Evolutionary conservation across 2,797 vertebrate genomes (phyloP).

Genomic region (Orientallactaga sibirica): DNA sequence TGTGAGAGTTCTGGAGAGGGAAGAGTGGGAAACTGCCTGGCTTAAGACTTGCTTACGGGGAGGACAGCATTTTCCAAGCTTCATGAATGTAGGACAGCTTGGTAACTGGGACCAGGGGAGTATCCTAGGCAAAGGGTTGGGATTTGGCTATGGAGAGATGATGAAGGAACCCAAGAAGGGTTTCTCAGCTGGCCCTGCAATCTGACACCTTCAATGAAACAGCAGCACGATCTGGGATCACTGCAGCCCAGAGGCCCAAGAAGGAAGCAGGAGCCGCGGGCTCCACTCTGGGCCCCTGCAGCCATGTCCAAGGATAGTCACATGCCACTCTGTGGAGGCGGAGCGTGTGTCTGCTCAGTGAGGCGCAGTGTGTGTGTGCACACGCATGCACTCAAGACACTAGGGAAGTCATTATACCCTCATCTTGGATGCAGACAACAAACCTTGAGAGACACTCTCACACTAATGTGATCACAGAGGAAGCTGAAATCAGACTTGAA

Average conservation of each 20-base stretch:
- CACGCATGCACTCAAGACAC: not conserved
- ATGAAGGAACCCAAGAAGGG: not conserved
- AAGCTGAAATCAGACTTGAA: conserved; percentile 48
- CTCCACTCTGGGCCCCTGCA: not conserved
- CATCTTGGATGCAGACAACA: conserved; percentile 48
- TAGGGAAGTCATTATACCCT: conserved; percentile 62
- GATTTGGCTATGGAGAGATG: not conserved
- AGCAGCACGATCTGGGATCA: not conserved
- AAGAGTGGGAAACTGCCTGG: no score
- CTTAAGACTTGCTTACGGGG: not conserved
- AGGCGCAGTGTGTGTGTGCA: not conserved
- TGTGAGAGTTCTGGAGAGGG: not conserved
- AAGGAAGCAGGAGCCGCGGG: not conserved
- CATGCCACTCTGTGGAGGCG: not conserved
- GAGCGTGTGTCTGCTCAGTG: not conserved
- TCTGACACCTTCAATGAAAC: not conserved
- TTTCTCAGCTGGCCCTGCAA: not conserved
- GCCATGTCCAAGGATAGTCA: not conserved
- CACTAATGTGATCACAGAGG: conserved; percentile 28
- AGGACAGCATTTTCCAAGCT: not conserved
- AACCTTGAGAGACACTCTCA: conserved; percentile 6
- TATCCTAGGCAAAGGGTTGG: not conserved
- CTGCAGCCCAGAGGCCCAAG: not conserved
- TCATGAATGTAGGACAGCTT: not conserved
- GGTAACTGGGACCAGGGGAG: not conserved